Conservation (phyloP, 2,797 vertebrate species). For the Bovichtus variegatus region DNA sequence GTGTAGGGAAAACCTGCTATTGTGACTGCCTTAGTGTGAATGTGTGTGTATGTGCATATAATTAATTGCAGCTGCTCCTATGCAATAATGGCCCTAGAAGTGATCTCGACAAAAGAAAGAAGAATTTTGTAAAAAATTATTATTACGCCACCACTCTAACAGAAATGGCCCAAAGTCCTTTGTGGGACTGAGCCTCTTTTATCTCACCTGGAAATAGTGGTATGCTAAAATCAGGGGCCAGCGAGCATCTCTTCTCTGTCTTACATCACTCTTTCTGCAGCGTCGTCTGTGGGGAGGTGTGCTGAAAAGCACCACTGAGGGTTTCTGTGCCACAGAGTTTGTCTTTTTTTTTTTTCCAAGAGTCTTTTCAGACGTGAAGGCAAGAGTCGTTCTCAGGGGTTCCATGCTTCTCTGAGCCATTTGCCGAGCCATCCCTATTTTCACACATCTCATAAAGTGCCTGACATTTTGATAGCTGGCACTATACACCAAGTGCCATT, state of each 20-base stretch:
- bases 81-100: background rate
- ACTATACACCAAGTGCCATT: constrained; percentile 63
- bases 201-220: constrained; percentile 18
- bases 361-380: constrained; percentile 51
- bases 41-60: constrained; percentile 1
- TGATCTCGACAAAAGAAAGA: constrained; percentile 13
- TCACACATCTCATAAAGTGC: constrained; percentile 71
- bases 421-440: constrained; percentile 65
- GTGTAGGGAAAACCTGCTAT: too few species aligned
- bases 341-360: background rate
- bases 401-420: constrained; percentile 58
- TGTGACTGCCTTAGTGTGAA: too few species aligned
- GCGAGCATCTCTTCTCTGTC: constrained; percentile 26
- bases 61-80: background rate
- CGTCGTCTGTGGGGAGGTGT: constrained; percentile 37
- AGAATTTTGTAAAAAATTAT: constrained; percentile 3
- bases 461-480: constrained; percentile 77
- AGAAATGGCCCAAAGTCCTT: constrained; percentile 11
- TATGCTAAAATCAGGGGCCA: constrained; percentile 33
- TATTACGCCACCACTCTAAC: background rate
- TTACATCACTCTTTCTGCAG: constrained; percentile 37
- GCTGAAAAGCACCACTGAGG: constrained; percentile 55
- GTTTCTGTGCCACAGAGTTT: constrained; percentile 34
- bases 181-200: constrained; percentile 10
- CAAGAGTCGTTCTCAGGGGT: constrained; percentile 66